Evolutionary conservation across 2,797 vertebrate genomes (phyloP).

Genomic region (Borostomias antarcticus): DNA sequence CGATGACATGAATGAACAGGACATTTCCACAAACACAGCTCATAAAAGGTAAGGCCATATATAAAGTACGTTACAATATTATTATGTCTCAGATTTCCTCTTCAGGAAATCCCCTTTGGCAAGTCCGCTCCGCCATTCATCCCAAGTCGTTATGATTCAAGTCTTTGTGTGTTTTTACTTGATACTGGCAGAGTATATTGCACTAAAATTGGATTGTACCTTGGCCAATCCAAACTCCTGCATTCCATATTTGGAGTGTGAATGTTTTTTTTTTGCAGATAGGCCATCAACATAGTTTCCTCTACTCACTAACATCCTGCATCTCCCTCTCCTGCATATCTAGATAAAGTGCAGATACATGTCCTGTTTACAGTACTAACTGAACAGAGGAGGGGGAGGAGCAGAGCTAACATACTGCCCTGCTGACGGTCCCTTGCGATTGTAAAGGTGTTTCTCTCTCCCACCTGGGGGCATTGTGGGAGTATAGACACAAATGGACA

Average conservation of each 20-base stretch:
- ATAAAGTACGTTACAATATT: slow-evolving; percentile 49
- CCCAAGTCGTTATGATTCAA: slow-evolving; percentile 46
- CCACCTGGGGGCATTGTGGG: neutral
- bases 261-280: slow-evolving; percentile 37
- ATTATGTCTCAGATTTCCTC: too few relatives aligned
- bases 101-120: slow-evolving; percentile 38
- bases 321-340: slow-evolving; percentile 22
- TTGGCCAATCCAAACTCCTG: slow-evolving; percentile 39
- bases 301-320: slow-evolving; percentile 42
- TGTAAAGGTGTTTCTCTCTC: slow-evolving; percentile 9
- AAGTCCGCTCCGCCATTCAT: slow-evolving; percentile 59
- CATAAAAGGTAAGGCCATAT: slow-evolving; percentile 71
- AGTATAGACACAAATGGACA: slow-evolving; percentile 8
- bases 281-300: slow-evolving; percentile 28
- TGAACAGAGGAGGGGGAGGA: slow-evolving; percentile 14
- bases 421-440: slow-evolving; percentile 1
- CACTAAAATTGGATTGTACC: slow-evolving; percentile 45
- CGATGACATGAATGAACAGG: slow-evolving; percentile 34
- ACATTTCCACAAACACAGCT: slow-evolving; percentile 53
- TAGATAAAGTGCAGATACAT: slow-evolving; percentile 38
- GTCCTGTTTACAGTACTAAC: slow-evolving; percentile 22
- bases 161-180: slow-evolving; percentile 2
- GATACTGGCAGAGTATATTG: slow-evolving; percentile 46
- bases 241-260: slow-evolving; percentile 15
- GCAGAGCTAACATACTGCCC: too few relatives aligned